Evolutionary conservation across 2,888 invertebrate genomes (phyloP).

Genomic region (Crossocerus cetratus): DNA sequence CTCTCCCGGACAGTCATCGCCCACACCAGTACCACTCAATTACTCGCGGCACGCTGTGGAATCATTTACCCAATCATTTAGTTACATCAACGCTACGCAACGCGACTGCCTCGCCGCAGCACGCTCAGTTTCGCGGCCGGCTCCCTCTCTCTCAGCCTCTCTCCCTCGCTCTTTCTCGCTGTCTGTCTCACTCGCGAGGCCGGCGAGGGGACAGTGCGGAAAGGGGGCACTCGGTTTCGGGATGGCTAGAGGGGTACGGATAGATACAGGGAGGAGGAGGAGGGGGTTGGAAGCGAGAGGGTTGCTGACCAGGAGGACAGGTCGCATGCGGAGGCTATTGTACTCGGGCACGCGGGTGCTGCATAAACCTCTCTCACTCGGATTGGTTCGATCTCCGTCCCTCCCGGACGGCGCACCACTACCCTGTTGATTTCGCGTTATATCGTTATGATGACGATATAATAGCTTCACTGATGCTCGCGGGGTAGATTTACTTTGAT

Average conservation of each 20-base stretch:
- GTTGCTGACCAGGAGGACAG: constrained; percentile 20
- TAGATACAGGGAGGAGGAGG: constrained; percentile 29
- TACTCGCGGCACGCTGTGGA: constrained; percentile 76
- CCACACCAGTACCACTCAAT: constrained; percentile 75
- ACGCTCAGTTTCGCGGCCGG: constrained; percentile 58
- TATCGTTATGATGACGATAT: constrained; percentile 77
- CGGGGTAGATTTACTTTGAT: constrained; percentile 67
- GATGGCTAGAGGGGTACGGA: constrained; percentile 32
- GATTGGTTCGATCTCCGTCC: not conserved
- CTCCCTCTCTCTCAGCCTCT: no score
- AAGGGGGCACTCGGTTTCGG: constrained; percentile 23
- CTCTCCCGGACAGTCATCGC: constrained; percentile 61
- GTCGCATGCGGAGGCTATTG: constrained; percentile 64
- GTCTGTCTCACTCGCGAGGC: constrained; percentile 49
- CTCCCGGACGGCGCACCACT: constrained; percentile 57
- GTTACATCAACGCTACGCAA: constrained; percentile 75
- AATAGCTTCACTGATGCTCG: constrained; percentile 71
- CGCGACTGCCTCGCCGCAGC: constrained; percentile 65
- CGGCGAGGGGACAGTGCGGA: constrained; percentile 29
- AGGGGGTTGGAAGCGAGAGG: constrained; percentile 21
- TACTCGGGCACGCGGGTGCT: constrained; percentile 71
- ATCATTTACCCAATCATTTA: constrained; percentile 78
- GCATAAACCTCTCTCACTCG: constrained; percentile 10
- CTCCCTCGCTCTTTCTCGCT: constrained; percentile 13
- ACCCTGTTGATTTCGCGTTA: constrained; percentile 76